phyloP scores from a whole-genome alignment of 2,113 vertebrate species.

The Rhizomys pruinosus region DNA sequence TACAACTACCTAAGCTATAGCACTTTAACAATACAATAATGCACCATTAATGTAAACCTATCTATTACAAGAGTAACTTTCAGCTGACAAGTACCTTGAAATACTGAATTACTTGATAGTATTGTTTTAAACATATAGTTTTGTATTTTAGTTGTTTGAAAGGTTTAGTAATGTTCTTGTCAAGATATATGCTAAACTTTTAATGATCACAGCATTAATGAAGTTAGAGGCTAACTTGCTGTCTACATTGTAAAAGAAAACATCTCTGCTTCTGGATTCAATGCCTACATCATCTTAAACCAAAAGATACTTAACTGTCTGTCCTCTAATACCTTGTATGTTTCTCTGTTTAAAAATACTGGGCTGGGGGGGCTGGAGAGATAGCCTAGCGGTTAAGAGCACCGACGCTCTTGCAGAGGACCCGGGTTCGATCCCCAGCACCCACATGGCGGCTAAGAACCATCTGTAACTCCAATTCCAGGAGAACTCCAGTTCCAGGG shows the following conservation, averaged over 20 bases:
- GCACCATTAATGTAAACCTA: not conserved
- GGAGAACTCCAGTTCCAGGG: no score
- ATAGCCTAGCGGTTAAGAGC: no score
- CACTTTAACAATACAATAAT: not conserved
- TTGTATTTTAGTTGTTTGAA: conserved; percentile 2
- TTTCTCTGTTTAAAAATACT: not conserved
- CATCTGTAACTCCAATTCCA: no score
- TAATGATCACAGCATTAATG: conserved; percentile 1
- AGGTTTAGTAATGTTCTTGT: conserved; percentile 9
- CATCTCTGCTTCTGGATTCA: not conserved
- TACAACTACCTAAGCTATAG: not conserved
- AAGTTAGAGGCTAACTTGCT: not conserved
- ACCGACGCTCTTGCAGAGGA: no score
- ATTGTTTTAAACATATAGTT: not conserved
- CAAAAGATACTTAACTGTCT: not conserved
- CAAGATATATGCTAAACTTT: not conserved
- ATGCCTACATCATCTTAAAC: not conserved
- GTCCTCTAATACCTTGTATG: not conserved
- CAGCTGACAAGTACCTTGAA: not conserved
- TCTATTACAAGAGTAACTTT: not conserved
- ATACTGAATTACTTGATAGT: not conserved
- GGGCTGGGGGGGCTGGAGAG: no score
- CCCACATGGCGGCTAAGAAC: no score
- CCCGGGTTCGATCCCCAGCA: no score
- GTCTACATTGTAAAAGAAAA: not conserved